Conservation (phyloP, 2,113 vertebrate species). For the Collichthys lucidus region DNA sequence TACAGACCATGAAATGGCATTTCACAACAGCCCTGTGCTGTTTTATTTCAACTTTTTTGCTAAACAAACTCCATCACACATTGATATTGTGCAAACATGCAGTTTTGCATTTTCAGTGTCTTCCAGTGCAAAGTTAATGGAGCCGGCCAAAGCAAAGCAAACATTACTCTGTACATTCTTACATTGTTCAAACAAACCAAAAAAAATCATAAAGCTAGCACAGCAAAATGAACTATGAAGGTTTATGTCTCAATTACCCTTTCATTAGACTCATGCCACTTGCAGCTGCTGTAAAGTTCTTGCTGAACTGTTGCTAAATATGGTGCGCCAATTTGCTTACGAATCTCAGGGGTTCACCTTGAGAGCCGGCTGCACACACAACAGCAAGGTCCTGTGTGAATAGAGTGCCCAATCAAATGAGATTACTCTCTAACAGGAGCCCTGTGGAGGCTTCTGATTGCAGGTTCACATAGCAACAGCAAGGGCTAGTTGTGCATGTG, state of each 20-base stretch:
- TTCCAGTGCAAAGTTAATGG: not conserved
- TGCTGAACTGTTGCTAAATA: constrained; percentile 52
- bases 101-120: constrained; percentile 26
- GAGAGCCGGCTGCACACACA: constrained; percentile 28
- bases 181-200: constrained; percentile 1
- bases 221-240: constrained; percentile 3
- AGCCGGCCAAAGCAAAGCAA: constrained; percentile 9
- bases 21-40: constrained; percentile 47
- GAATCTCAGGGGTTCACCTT: constrained; percentile 35
- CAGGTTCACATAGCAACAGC: constrained; percentile 55
- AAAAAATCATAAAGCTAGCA: not conserved
- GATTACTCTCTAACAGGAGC: constrained; percentile 49
- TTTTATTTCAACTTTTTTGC: constrained; percentile 46
- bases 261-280: constrained; percentile 24
- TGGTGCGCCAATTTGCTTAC: constrained; percentile 25
- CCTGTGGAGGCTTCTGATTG: constrained; percentile 56
- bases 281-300: constrained; percentile 31
- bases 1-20: constrained; percentile 54
- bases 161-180: constrained; percentile 15
- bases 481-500: constrained; percentile 28
- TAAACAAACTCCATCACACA: constrained; percentile 36
- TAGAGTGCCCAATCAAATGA: constrained; percentile 65
- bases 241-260: constrained; percentile 29
- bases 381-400: constrained; percentile 54
- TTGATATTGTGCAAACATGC: constrained; percentile 16